Evolutionary conservation across 1,140 invertebrate genomes (phyloP).

Genomic region (Pseudomyrmex gracilis): DNA sequence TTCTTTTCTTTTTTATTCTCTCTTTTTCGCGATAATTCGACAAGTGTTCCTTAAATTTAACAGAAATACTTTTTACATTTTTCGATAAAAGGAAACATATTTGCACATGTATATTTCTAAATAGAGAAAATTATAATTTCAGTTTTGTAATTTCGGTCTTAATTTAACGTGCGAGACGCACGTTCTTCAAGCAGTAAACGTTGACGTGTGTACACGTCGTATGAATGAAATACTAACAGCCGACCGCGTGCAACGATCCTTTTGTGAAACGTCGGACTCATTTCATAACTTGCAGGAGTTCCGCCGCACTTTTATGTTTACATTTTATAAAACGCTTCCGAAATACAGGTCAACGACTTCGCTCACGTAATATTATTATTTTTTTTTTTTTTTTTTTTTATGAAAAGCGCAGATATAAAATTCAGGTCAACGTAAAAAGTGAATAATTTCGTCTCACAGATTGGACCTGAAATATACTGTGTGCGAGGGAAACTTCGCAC

Average conservation of each 20-base stretch:
- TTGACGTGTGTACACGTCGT: background rate
- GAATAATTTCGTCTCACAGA: conserved; percentile 40
- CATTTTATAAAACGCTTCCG: conserved; percentile 39
- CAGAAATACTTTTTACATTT: no score
- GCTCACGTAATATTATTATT: conserved; percentile 6
- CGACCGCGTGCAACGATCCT: conserved; percentile 12
- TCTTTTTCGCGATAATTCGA: no score
- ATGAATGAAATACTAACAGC: conserved; percentile 45
- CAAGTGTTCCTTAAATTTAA: no score
- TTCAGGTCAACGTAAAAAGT: conserved; percentile 22
- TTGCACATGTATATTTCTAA: background rate
- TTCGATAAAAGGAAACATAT: background rate
- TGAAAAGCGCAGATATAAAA: conserved; percentile 12
- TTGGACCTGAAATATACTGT: background rate
- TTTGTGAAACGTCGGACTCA: conserved; percentile 37
- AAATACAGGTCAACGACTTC: conserved; percentile 36
- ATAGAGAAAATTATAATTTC: conserved; percentile 34
- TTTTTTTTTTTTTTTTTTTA: background rate
- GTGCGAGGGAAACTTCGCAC: background rate
- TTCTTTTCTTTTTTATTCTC: no score
- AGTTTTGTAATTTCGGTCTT: background rate
- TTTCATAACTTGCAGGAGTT: conserved; percentile 49
- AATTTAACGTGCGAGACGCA: background rate
- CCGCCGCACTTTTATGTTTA: conserved; percentile 32
- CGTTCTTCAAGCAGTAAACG: background rate